phyloP scores from a whole-genome alignment of 1,140 invertebrate species.

The Tetramorium parvispinum region DNA sequence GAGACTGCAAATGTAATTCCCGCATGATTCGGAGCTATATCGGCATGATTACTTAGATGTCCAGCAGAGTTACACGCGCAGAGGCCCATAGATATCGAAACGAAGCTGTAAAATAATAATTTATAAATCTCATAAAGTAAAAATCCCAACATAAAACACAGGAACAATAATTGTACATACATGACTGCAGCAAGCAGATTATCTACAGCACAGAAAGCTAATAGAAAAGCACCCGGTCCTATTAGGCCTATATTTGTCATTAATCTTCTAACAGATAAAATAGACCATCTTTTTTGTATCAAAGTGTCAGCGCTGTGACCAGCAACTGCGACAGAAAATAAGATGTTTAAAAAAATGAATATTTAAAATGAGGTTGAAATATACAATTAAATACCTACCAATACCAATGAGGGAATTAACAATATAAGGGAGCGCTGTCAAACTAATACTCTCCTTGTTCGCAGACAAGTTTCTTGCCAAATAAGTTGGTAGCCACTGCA shows the following conservation, averaged over 20 bases:
- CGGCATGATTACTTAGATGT: conserved; percentile 93
- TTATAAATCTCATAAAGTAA: conserved; percentile 9
- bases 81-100: conserved; percentile 92
- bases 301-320: conserved; percentile 92
- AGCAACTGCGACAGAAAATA: conserved; percentile 85
- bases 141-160: not conserved
- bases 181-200: conserved; percentile 90
- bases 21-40: conserved; percentile 92
- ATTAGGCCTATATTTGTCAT: conserved; percentile 93
- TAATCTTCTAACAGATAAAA: conserved; percentile 90
- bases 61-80: conserved; percentile 93
- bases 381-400: conserved; percentile 84
- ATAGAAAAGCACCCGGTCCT: conserved; percentile 90
- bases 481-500: conserved; percentile 94
- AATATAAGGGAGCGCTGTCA: conserved; percentile 92
- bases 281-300: conserved; percentile 89
- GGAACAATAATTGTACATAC: conserved; percentile 83
- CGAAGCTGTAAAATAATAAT: conserved; percentile 85
- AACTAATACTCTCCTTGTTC: conserved; percentile 90
- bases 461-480: conserved; percentile 89
- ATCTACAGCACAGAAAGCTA: conserved; percentile 91
- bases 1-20: conserved; percentile 93
- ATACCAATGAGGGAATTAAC: conserved; percentile 92
- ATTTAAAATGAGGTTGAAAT: not conserved
- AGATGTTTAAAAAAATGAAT: conserved; percentile 7